A percentile compares a stretch with the other conserved stretches of the same genome.
phyloP scores from a whole-genome alignment of 2,797 vertebrate genomes.

The Pachyuromys duprasi region DNA sequence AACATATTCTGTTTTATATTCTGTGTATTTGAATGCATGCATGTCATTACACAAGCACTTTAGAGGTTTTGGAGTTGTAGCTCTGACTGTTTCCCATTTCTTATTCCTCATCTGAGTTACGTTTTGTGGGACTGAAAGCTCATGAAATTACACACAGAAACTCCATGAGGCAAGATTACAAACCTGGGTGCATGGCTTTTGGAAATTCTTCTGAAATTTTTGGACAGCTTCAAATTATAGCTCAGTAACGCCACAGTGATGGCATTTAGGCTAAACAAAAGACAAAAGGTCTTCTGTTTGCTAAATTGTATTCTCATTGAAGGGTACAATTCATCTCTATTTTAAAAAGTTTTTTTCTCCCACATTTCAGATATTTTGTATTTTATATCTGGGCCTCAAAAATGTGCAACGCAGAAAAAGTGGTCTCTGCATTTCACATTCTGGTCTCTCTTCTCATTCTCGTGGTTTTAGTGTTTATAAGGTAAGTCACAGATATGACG shows the following conservation, averaged over 20 bases:
- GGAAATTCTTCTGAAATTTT: not conserved
- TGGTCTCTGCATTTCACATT: not conserved
- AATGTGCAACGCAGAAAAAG: not conserved
- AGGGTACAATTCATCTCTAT: not conserved
- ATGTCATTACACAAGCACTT: not conserved
- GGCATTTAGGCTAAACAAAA: not conserved
- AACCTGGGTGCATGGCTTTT: not conserved
- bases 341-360: constrained; percentile 1
- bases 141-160: not conserved
- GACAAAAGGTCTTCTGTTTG: not conserved
- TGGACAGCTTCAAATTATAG: not conserved
- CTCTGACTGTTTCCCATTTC: not conserved
- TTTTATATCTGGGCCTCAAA: not conserved
- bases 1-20: not conserved
- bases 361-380: not conserved
- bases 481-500: not conserved
- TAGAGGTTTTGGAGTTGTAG: constrained; percentile 5
- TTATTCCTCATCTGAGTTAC: constrained; percentile 12
- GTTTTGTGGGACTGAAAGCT: not conserved
- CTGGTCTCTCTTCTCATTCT: not conserved
- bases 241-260: not conserved
- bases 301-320: not conserved
- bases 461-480: not conserved
- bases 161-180: not conserved
- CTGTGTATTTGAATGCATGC: not conserved